Evolutionary conservation across 2,888 invertebrate species (phyloP).

Genomic region (Mesochorus sp.): DNA sequence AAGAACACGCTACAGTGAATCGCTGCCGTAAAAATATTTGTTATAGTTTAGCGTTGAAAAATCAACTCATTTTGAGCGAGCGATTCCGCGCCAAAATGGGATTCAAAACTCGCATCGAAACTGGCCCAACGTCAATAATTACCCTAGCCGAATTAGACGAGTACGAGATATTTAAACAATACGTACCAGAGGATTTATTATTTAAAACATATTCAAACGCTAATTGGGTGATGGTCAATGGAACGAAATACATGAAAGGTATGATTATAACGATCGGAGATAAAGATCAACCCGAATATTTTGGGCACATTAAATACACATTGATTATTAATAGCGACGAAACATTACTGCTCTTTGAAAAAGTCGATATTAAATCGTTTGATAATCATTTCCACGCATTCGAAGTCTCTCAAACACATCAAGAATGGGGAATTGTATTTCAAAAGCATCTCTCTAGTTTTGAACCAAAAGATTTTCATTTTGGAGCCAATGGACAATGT

Average conservation of each 20-base stretch:
- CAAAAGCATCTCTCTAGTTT: background rate
- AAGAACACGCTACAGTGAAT: constrained; percentile 3
- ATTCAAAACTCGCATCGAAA: background rate
- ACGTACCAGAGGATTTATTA: background rate
- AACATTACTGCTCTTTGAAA: background rate
- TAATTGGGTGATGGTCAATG: constrained; percentile 6
- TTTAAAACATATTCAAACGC: background rate
- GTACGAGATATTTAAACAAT: background rate
- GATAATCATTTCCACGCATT: constrained; percentile 26
- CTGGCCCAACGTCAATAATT: background rate
- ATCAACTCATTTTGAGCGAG: constrained; percentile 14
- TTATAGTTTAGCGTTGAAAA: constrained; percentile 9
- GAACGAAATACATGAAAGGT: constrained; percentile 13
- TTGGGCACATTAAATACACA: constrained; percentile 6
- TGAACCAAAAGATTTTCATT: constrained; percentile 14
- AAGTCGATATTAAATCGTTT: background rate
- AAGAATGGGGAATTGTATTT: background rate
- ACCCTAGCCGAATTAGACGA: background rate
- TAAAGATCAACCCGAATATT: background rate
- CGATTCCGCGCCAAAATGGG: background rate
- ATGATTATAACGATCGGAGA: constrained; percentile 1
- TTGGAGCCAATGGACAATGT: no score
- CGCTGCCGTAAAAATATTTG: constrained; percentile 4
- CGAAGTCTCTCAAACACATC: background rate
- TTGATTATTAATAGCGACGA: background rate